Conservation (phyloP, 2,888 invertebrate genomes). For the Ichneumon xanthorius region DNA sequence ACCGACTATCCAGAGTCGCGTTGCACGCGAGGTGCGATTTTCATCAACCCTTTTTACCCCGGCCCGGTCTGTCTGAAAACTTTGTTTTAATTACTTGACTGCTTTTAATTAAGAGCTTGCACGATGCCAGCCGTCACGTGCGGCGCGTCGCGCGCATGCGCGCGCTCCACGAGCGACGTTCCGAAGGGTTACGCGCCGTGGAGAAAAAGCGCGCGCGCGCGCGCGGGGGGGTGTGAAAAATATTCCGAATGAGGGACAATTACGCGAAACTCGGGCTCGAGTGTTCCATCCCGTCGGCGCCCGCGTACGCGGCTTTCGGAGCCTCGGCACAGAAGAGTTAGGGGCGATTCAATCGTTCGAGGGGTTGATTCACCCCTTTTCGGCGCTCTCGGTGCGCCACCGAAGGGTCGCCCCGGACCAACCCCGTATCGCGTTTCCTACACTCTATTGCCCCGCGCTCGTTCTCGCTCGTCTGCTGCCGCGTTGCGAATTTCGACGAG, state of each 20-base stretch:
- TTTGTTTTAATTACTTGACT: conserved; percentile 53
- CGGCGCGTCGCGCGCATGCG: neutral
- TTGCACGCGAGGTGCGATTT: neutral
- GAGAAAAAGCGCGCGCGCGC: neutral
- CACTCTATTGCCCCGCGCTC: conserved; percentile 14
- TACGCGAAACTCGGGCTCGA: conserved; percentile 38
- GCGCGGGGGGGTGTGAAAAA: neutral
- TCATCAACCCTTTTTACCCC: neutral
- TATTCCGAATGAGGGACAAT: conserved; percentile 60
- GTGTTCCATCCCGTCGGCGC: neutral
- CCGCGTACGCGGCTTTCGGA: neutral
- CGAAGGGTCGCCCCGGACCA: conserved; percentile 1
- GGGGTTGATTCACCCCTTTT: conserved; percentile 68
- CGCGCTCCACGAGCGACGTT: neutral
- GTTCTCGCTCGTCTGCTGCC: neutral
- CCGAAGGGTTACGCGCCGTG: neutral
- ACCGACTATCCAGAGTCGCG: neutral
- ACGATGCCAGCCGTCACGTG: conserved; percentile 21
- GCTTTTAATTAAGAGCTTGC: conserved; percentile 38
- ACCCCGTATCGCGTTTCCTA: conserved; percentile 48
- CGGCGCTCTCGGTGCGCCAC: conserved; percentile 17
- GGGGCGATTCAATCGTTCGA: conserved; percentile 64
- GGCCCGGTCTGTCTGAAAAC: neutral
- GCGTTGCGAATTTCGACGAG: neutral
- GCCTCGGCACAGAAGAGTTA: conserved; percentile 9